Evolutionary conservation across 2,888 invertebrate genomes (phyloP).

Genomic region (Trachelus tabidus): DNA sequence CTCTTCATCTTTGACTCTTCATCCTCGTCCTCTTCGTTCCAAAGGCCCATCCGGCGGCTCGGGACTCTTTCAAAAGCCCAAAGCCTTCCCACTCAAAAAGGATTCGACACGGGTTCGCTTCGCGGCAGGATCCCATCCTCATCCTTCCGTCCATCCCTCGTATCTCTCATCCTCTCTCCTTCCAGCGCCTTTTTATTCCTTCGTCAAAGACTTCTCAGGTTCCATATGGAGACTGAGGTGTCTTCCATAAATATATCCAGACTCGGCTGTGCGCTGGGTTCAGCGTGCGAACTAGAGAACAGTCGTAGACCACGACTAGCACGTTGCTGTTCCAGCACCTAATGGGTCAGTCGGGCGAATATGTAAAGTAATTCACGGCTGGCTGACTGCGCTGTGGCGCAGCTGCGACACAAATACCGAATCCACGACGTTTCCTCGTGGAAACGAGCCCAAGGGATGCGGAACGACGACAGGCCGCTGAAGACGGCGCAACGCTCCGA

Average conservation of each 20-base stretch:
- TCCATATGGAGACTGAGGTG: background rate
- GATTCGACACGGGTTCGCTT: background rate
- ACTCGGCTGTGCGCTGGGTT: background rate
- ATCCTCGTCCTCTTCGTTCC: background rate
- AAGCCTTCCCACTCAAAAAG: background rate
- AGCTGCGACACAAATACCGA: background rate
- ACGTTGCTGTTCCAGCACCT: background rate
- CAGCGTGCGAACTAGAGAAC: background rate
- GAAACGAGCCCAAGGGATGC: background rate
- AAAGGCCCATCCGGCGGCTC: background rate
- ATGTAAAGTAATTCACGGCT: background rate
- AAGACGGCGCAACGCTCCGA: background rate
- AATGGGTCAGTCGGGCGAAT: background rate
- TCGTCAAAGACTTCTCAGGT: background rate
- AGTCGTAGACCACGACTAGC: background rate
- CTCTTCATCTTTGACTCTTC: background rate
- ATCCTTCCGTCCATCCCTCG: background rate
- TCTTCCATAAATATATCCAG: background rate
- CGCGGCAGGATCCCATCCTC: background rate
- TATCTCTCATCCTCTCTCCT: background rate
- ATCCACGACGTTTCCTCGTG: background rate
- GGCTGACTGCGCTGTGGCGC: background rate
- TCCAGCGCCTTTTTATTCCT: background rate
- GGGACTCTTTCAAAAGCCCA: background rate
- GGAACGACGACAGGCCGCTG: background rate